Evolutionary conservation across 2,888 invertebrate genomes (phyloP).

Genomic region (Erebia epiphron): DNA sequence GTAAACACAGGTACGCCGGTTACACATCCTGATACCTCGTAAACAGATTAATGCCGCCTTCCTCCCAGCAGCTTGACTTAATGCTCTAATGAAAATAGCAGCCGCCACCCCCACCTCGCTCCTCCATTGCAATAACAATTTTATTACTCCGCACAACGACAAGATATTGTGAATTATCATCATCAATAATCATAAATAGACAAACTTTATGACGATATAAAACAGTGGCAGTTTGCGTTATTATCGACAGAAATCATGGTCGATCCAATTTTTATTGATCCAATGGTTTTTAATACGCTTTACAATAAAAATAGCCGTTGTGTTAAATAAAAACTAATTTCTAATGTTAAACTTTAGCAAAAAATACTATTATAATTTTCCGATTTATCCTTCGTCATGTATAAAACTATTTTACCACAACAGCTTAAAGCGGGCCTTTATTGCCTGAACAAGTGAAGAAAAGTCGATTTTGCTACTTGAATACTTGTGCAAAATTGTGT

Average conservation of each 20-base stretch:
- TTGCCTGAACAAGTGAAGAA: too few relatives aligned
- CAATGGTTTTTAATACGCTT: not conserved
- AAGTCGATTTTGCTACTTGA: too few relatives aligned
- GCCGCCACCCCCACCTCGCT: slow-evolving; percentile 45
- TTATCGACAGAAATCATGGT: slow-evolving; percentile 25
- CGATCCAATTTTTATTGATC: not conserved
- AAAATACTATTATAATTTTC: too few relatives aligned
- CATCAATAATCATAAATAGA: slow-evolving; percentile 53
- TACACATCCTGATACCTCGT: slow-evolving; percentile 65
- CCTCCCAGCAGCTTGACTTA: slow-evolving; percentile 60
- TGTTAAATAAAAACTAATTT: not conserved
- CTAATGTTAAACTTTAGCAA: not conserved
- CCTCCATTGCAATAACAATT: slow-evolving; percentile 52
- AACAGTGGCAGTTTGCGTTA: slow-evolving; percentile 31
- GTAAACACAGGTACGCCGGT: slow-evolving; percentile 56
- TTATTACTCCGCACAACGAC: slow-evolving; percentile 52
- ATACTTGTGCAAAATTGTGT: too few relatives aligned
- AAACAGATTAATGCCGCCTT: slow-evolving; percentile 67
- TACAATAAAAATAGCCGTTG: not conserved
- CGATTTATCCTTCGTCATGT: too few relatives aligned
- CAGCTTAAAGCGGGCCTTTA: too few relatives aligned
- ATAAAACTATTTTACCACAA: too few relatives aligned
- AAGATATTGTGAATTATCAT: slow-evolving; percentile 52
- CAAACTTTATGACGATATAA: slow-evolving; percentile 44
- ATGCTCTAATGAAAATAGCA: slow-evolving; percentile 66